These are phyloP conservation scores for Phaonia tiefii DNA, from an alignment of 2,888 invertebrate species.

Conservation along the genomic window DNA sequence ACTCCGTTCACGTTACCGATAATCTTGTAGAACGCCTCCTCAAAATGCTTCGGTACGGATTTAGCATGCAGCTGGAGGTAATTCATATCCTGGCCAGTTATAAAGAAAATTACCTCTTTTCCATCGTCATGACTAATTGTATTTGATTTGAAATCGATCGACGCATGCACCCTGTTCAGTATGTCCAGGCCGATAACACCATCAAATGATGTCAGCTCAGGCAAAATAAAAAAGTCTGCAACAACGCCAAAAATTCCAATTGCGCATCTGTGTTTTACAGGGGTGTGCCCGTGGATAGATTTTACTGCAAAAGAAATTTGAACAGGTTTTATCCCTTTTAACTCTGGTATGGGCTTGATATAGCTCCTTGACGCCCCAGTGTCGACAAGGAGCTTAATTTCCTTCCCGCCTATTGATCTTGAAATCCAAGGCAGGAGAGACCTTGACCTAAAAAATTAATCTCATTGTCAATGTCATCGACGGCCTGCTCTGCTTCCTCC, in stretches of 20 bases:
- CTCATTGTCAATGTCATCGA: too few relatives aligned
- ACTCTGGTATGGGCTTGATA: neutral
- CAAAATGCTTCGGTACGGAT: conserved; percentile 21
- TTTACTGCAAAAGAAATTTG: too few relatives aligned
- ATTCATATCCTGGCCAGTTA: conserved; percentile 22
- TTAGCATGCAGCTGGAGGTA: conserved; percentile 23
- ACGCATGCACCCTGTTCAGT: conserved; percentile 32
- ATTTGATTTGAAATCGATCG: conserved; percentile 28
- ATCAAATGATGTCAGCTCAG: conserved; percentile 32
- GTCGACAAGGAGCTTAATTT: neutral
- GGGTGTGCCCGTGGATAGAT: too few relatives aligned
- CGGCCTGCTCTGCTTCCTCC: too few relatives aligned
- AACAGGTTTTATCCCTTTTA: too few relatives aligned
- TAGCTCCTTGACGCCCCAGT: too few relatives aligned
- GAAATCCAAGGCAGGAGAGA: too few relatives aligned
- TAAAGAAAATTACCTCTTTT: conserved; percentile 30
- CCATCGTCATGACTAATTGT: conserved; percentile 21
- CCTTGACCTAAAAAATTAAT: too few relatives aligned
- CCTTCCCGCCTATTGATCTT: too few relatives aligned
- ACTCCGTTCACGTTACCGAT: conserved; percentile 9
- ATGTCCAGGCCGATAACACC: conserved; percentile 40
- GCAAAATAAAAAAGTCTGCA: conserved; percentile 2
- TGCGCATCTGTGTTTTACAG: neutral
- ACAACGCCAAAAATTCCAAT: neutral
- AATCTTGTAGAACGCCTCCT: conserved; percentile 18